Evolutionary conservation across 1,140 invertebrate species (phyloP).

Genomic region (Aporrectodea caliginosa): DNA sequence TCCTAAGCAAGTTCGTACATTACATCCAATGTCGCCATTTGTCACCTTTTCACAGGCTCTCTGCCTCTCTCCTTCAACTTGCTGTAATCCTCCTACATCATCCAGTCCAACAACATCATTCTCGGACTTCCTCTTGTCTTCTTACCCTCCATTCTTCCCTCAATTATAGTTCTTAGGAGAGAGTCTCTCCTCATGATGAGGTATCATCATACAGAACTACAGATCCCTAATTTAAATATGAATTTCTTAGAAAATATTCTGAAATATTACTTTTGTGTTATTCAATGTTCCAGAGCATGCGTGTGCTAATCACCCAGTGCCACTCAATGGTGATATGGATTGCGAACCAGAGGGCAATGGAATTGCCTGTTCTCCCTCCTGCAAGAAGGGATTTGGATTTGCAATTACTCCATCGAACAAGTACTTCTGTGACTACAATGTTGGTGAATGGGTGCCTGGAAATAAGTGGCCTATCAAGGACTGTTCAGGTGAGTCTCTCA

Average conservation of each 20-base stretch:
- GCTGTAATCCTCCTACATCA: no score
- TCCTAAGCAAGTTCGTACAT: no score
- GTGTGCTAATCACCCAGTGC: slow-evolving; percentile 60
- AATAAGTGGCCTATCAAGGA: not conserved
- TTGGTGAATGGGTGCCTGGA: slow-evolving; percentile 54
- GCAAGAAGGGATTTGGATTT: slow-evolving; percentile 64
- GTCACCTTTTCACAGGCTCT: not conserved
- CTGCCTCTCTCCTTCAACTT: no score
- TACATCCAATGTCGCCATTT: not conserved
- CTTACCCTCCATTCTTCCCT: no score
- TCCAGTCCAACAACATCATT: no score
- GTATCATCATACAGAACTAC: not conserved
- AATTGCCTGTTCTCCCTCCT: slow-evolving; percentile 61
- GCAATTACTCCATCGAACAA: slow-evolving; percentile 56
- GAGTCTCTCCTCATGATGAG: no score
- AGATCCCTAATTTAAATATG: no score
- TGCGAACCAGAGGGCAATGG: slow-evolving; percentile 58
- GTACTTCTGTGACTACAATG: slow-evolving; percentile 58
- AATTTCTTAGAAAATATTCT: no score
- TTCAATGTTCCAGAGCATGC: slow-evolving; percentile 56
- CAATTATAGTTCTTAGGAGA: no score
- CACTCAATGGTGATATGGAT: slow-evolving; percentile 60
- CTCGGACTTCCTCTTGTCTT: no score
- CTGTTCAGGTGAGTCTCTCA: not conserved
- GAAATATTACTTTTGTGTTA: no score